Evolutionary conservation across 2,888 invertebrate genomes (phyloP), one percentile per base, ranked within the genome.

Genomic region (Yponomeuta plumbellus): DNA sequence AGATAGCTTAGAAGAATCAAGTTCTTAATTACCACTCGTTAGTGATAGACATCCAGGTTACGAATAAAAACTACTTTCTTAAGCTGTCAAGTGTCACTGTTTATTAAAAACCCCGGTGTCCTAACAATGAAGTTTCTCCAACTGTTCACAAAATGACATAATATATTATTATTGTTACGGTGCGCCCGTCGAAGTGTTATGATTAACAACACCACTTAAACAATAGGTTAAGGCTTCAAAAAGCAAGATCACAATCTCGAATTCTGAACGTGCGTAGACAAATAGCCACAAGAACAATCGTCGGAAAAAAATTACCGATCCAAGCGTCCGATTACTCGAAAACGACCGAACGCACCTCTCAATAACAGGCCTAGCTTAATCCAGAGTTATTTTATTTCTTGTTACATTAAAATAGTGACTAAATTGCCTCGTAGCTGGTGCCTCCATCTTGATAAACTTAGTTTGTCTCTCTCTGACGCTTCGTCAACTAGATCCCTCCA

Each of bases 221-320:
- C 44, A 52, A 52, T 52, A 52, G 44, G 44, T 52, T 52, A 52
- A 17, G 17, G 22, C 59, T 21, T 59, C 23, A 23, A 23, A 34
- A 23, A 59, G 66, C 64, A 52, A 80, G 88, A 89, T 88, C 72
- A 69, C 73, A 79, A 89, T 89, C 89, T 71, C 66, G 72, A 79
- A 80, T 78, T 75, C 77, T 76, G 78, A 81, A 81, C 80, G 80
- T 80, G 76, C 81, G 76, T 88, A 88, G 90, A 90, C 90, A 90
- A 90, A 90, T 90, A 89, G 87, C 85, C 83, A 76, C 77, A 77
- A 83, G 86, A 89, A 88, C 88, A 88, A 88, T 89, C 87, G 86
- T 86, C 86, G 84, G 80, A 81, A 80, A 83, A 84, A 89, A 90
- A 89, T 89, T 89, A 89, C 85, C 78, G 90, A 89, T 88, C 76